Base-by-base conservation (phyloP, 2,797 vertebrate genomes). In the Lepus oiostolus region DNA sequence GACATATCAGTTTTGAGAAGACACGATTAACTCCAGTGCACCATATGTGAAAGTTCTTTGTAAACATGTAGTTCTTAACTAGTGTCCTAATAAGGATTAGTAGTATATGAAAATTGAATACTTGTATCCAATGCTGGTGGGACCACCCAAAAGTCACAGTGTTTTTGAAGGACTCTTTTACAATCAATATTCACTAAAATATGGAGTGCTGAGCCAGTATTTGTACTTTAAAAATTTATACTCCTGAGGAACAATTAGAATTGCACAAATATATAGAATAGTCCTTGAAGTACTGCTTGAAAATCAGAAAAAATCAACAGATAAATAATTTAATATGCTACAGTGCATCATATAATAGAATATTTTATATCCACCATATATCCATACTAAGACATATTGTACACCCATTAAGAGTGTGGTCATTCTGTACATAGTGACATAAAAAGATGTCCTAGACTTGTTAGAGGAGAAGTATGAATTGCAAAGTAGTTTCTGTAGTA, bases 151-250 rank as follows among this genome's bases (percentile, higher is more conserved):
- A 91, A 47, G 9, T 21, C 85, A 52, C 16, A 32, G 14, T 58
- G 4, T 47, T 30, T 74, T 83, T 35, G 47, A 87, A 82, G 58
- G 19, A 60, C 35, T 83, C 5, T 26, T 82, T 54, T 47, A 47
- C 42, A 47, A 90, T 35, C 0, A 82, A 72, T 80, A 79, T n/a
- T 10, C 24, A 72, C 54, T 60, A 50, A 93, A 80, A 85, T 80
- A 30, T 70, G 17, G 76, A 88, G 10, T 42, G 22, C 8, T 42
- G 30, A 91, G 67, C 1, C 5, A 86, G 30, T 68, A 89, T 71
- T 93, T 84, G 24, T 30, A 63, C 11, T 90, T 95, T 24, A 87
- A 93, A 84, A 75, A 22, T 67, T 28, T 83, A 9, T 77, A 65
- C 4, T 62, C 4, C 50, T 19, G 3, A 87, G 84, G 17, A 7